Base-by-base conservation (phyloP, 2,888 invertebrate species). In the Calameuta pallipes region DNA sequence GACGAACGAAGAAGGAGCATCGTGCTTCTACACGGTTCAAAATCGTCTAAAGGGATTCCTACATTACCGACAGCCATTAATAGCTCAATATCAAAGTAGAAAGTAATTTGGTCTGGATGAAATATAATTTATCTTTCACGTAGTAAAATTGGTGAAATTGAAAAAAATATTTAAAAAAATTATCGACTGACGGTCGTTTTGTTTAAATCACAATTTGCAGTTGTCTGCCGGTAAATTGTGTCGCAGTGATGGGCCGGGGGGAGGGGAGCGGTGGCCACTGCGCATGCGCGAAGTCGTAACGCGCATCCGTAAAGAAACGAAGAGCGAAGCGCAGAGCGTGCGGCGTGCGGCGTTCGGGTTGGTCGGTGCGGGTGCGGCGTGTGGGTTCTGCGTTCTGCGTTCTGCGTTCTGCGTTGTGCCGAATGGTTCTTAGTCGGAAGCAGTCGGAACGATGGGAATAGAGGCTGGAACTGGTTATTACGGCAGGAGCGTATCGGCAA, bases 401-500 rank as follows among this genome's bases (percentile, higher is more conserved):
- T 31, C 31, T 31, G 31, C 31, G 31, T 31, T 31, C 31, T 31
- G 31, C 41, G 41, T 56, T 56, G 41, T 56, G 41, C 41, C 41
- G 41, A 15, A 56, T 56, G 41, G 41, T 56, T 15, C 9, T 15
- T 41, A 15, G 15, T 56, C 15, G 23, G 41, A 41, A 23, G 41
- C 31, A 31, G 41, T 56, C 23, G 23, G 41, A 56, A 56, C 23
- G 41, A 56, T 56, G 41, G 23, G 41, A 56, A 56, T 56, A 56
- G 41, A 56, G 41, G 15, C 23, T 56, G 41, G 23, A 56, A 56
- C 41, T 56, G 41, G 41, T 56, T 56, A 23, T 56, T 56, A 23
- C 41, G 9, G 41, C 41, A 56, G 41, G 41, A 56, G 41, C 41
- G 41, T 2, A 56, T 56, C 41, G 41, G 11, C 71, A 80, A 80